A percentile compares a stretch with the other conserved stretches of the same genome.
These are phyloP conservation scores for Drosophila siamana DNA, from an alignment of 2,888 invertebrate genomes.

Conservation along the genomic window DNA sequence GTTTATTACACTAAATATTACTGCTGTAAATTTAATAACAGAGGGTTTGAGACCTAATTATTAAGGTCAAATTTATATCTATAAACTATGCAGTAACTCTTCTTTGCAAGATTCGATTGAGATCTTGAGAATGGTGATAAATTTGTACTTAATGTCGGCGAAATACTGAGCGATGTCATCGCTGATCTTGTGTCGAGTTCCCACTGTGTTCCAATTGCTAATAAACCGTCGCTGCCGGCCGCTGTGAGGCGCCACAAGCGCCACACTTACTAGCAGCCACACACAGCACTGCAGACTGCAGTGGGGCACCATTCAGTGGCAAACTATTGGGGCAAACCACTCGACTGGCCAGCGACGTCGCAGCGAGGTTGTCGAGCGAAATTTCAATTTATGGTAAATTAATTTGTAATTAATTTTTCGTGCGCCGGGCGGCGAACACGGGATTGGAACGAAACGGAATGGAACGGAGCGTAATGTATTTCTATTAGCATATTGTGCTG, in stretches of 20 bases:
- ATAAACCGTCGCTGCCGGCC: slow-evolving; percentile 35
- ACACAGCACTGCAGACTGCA: neutral
- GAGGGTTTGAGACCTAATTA: no score
- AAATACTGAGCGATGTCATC: no score
- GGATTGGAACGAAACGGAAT: slow-evolving; percentile 10
- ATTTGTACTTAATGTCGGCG: no score
- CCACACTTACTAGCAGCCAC: neutral
- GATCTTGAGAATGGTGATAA: no score
- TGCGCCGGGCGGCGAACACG: slow-evolving; percentile 20
- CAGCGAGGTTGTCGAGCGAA: slow-evolving; percentile 19
- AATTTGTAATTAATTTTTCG: slow-evolving; percentile 81
- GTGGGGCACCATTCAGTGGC: slow-evolving; percentile 2
- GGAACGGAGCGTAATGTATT: slow-evolving; percentile 38
- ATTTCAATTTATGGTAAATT: slow-evolving; percentile 80
- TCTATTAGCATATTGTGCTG: slow-evolving; percentile 33
- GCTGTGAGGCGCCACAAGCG: slow-evolving; percentile 1
- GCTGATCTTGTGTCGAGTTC: neutral
- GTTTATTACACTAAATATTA: no score
- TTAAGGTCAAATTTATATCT: no score
- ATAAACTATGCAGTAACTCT: no score
- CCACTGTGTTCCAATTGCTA: slow-evolving; percentile 25
- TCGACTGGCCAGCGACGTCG: slow-evolving; percentile 41
- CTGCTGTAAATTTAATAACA: no score
- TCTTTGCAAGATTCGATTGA: no score
- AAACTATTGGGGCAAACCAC: slow-evolving; percentile 46